A percentile compares a stretch with the other conserved stretches of the same genome.
phyloP scores from a whole-genome alignment of 2,113 vertebrate species.

The Muntiacus reevesi region DNA sequence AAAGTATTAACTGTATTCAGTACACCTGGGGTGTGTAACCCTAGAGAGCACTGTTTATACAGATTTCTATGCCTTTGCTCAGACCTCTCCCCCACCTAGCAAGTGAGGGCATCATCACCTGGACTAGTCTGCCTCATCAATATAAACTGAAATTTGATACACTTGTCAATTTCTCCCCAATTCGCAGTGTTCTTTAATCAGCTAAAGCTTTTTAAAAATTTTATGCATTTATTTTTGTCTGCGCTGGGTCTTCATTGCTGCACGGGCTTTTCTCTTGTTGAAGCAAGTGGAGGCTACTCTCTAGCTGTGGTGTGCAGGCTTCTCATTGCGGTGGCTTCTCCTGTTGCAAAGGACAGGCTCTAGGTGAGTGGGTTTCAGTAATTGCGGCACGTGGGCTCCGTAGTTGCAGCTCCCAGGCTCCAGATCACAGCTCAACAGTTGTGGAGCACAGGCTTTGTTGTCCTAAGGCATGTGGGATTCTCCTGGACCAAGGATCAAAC shows the following conservation, averaged over 20 bases:
- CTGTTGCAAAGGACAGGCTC: rapidly evolving
- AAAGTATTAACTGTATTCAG: neutral
- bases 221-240: neutral
- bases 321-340: neutral
- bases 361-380: neutral
- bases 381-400: rapidly evolving
- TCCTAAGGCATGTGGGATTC: rapidly evolving
- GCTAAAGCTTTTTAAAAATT: neutral
- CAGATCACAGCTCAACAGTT: neutral
- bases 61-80: neutral
- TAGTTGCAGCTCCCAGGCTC: neutral
- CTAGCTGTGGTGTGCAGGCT: neutral
- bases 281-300: neutral
- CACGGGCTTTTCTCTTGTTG: neutral
- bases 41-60: neutral
- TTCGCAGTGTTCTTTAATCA: neutral
- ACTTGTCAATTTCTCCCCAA: neutral
- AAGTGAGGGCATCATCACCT: neutral
- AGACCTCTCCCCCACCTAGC: neutral
- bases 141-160: neutral
- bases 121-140: neutral
- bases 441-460: neutral
- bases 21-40: neutral
- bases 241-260: neutral
- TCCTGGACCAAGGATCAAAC: neutral